A percentile compares a stretch with the other conserved stretches of the same genome.
phyloP scores from a whole-genome alignment of 2,888 invertebrate genomes.

The Luperina testacea region DNA sequence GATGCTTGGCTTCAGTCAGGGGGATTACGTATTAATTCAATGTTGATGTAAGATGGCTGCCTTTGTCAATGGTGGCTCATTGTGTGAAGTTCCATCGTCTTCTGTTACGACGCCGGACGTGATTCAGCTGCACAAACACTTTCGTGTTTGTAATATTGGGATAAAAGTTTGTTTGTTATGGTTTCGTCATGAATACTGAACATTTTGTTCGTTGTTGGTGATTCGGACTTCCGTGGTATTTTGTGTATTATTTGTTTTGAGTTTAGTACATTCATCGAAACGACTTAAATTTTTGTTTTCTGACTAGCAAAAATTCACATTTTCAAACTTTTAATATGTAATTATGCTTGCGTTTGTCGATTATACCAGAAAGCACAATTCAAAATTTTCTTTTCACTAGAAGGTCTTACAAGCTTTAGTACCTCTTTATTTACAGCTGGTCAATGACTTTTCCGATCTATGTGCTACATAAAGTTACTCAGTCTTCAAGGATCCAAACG shows the following conservation, averaged over 20 bases:
- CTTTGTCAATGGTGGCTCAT: conserved; percentile 26
- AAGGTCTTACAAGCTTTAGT: not conserved
- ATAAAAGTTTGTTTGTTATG: conserved; percentile 56
- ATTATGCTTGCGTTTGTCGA: not conserved
- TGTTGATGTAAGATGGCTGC: conserved; percentile 28
- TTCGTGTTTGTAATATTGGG: conserved; percentile 57
- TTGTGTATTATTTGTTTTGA: not conserved
- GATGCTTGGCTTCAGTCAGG: conserved; percentile 28
- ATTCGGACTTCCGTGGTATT: not conserved
- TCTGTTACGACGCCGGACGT: conserved; percentile 42
- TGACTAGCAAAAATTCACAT: not conserved
- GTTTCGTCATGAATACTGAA: conserved; percentile 53
- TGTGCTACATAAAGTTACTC: not conserved
- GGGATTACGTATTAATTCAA: conserved; percentile 35
- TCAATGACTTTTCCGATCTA: not conserved
- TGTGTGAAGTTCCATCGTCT: conserved; percentile 41
- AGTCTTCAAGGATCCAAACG: not conserved
- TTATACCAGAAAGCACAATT: not conserved
- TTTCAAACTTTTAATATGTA: not conserved
- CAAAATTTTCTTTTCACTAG: no score
- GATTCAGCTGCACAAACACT: conserved; percentile 58
- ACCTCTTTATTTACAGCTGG: not conserved
- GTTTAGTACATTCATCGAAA: not conserved
- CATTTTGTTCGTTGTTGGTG: conserved; percentile 24
- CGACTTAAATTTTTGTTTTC: not conserved